phyloP scores from a whole-genome alignment of 2,888 invertebrate genomes.

The Caenorhabditis macrosperma region DNA sequence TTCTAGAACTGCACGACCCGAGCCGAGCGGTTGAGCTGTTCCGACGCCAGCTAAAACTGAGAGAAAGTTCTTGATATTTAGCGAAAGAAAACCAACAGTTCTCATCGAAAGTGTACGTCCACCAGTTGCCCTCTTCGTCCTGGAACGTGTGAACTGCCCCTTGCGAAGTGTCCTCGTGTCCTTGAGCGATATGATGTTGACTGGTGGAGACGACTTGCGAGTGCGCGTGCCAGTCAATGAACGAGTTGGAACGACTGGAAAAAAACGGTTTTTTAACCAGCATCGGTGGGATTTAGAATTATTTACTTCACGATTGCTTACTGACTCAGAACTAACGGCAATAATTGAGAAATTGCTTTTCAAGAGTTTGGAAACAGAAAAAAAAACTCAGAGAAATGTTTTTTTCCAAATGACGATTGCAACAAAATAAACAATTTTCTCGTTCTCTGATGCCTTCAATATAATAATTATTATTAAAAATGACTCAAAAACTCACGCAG shows the following conservation, averaged over 20 bases:
- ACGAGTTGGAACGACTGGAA: slow-evolving; percentile 50
- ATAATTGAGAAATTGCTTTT: too few relatives aligned
- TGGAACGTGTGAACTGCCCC: slow-evolving; percentile 84
- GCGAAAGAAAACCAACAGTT: slow-evolving; percentile 83
- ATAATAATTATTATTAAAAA: too few relatives aligned
- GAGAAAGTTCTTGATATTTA: too few relatives aligned
- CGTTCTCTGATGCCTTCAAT: too few relatives aligned
- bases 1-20: slow-evolving; percentile 65
- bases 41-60: slow-evolving; percentile 64
- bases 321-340: too few relatives aligned
- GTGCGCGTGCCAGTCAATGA: slow-evolving; percentile 58
- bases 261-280: background rate
- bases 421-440: too few relatives aligned
- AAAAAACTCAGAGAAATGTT: too few relatives aligned
- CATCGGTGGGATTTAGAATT: background rate
- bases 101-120: slow-evolving; percentile 90
- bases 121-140: slow-evolving; percentile 85
- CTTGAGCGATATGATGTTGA: slow-evolving; percentile 60
- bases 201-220: slow-evolving; percentile 33
- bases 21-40: slow-evolving; percentile 77
- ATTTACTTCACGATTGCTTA: background rate
- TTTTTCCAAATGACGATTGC: too few relatives aligned
- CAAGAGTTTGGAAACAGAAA: too few relatives aligned
- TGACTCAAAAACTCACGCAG: slow-evolving; percentile 29
- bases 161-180: slow-evolving; percentile 88